Evolutionary conservation across 2,888 invertebrate species (phyloP), one percentile per base, ranked within the genome.

Genomic region (Eilema caniola): DNA sequence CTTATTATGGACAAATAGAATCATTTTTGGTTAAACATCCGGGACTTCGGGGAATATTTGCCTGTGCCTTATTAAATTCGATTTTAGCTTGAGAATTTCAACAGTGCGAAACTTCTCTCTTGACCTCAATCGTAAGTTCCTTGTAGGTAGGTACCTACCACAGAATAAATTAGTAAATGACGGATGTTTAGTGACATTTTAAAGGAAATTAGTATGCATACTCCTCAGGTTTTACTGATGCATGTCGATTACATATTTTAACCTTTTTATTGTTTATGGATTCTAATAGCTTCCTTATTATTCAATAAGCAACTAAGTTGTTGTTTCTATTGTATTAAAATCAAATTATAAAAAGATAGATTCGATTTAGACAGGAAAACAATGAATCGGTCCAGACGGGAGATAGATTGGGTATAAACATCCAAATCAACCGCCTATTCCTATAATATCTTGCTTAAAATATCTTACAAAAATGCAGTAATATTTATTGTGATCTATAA

Each of bases 221-320:
- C n/a, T 10, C n/a, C 53, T n/a, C 8, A 53, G 20, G 53, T 53
- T 53, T 53, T 53, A 53, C n/a, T 53, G 53, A n/a, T n/a, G 53
- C n/a, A 53, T n/a, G n/a, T 53, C 53, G 8, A 53, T 53, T 53
- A 53, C 53, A 53, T 53, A 53, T 53, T 53, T 53, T 53, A 53
- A 53, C 53, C 53, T 53, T 53, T 53, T 53, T n/a, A 10, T n/a
- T 53, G 8, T n/a, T 53, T 53, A 53, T 53, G 53, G 53, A 10
- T n/a, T 53, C n/a, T 53, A 53, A 53, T 53, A 53, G n/a, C 53
- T 53, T 53, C 53, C 53, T 53, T 53, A 53, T 53, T 10, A 10
- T n/a, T 53, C 10, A n/a, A n/a, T n/a, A 10, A n/a, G 1, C 53
- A 53, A 8, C 10, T 1, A 53, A 53, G 1, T 20, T 16, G 5